Conservation (phyloP, 2,113 vertebrate species). For the Pimephales promelas region DNA sequence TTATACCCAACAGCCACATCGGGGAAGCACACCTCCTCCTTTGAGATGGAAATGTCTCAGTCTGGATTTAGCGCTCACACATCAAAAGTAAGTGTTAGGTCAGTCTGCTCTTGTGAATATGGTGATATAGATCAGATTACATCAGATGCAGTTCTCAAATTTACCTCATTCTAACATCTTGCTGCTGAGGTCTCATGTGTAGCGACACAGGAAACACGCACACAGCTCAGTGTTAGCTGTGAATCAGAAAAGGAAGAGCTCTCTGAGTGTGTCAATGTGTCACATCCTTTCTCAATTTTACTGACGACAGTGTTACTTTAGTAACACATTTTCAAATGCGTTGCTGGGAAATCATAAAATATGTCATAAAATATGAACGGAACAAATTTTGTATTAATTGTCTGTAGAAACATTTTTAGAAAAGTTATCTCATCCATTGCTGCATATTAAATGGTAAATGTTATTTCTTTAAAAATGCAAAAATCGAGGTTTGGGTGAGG, state of each 20-base stretch:
- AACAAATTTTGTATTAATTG: not conserved
- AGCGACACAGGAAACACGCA: not conserved
- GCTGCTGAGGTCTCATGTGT: not conserved
- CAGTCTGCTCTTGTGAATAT: not conserved
- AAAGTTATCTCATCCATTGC: not conserved
- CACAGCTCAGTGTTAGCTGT: not conserved
- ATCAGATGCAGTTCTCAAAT: not conserved
- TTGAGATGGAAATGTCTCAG: conserved; percentile 98
- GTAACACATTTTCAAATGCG: not conserved
- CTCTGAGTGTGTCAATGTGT: not conserved
- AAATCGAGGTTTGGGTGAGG: not conserved
- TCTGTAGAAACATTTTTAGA: not conserved
- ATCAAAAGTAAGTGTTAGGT: conserved; percentile 79
- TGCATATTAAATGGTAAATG: too few relatives aligned
- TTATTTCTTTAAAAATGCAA: not conserved
- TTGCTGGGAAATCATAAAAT: too few relatives aligned
- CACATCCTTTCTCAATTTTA: not conserved
- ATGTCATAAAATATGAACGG: not conserved
- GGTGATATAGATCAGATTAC: not conserved
- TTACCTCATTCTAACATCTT: not conserved
- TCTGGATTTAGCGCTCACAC: conserved; percentile 94
- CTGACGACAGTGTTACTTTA: not conserved
- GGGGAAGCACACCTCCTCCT: conserved; percentile 86
- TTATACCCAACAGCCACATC: conserved; percentile 79
- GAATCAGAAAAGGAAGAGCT: not conserved